These are phyloP conservation scores for Lagocephalus sceleratus DNA, from an alignment of 2,797 vertebrate species.

Conservation along the genomic window DNA sequence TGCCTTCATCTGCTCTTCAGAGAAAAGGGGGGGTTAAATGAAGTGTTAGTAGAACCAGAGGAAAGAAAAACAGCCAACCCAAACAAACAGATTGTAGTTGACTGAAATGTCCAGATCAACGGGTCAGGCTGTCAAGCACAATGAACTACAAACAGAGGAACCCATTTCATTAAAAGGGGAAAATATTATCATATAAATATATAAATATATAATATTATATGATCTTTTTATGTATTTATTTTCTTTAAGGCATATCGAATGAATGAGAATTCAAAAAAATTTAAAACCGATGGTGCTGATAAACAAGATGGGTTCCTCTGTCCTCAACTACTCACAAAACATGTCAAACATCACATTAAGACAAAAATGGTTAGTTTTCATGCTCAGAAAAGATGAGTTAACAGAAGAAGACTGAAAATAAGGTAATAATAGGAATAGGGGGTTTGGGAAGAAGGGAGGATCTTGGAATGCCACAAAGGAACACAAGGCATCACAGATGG, in stretches of 20 bases:
- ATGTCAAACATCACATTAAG: conserved; percentile 40
- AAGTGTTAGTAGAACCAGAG: conserved; percentile 37
- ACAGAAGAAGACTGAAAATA: conserved; percentile 45
- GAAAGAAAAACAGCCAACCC: conserved; percentile 44
- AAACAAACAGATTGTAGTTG: not conserved
- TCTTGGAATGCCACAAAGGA: conserved; percentile 76
- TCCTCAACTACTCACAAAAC: conserved; percentile 28
- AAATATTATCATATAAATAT: not conserved
- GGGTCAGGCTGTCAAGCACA: conserved; percentile 40
- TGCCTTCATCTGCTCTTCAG: conserved; percentile 9
- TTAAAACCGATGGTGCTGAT: not conserved
- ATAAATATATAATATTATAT: too few relatives aligned
- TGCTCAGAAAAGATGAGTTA: conserved; percentile 67
- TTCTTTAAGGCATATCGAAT: not conserved
- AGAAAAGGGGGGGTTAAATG: conserved; percentile 14
- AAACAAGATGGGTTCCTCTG: conserved; percentile 67
- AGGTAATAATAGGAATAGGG: conserved; percentile 44
- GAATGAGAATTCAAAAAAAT: conserved; percentile 11
- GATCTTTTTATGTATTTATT: not conserved
- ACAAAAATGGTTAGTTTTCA: conserved; percentile 66
- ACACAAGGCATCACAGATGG: conserved; percentile 78
- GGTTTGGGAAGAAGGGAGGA: conserved; percentile 38
- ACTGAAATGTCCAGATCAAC: not conserved
- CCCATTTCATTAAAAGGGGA: conserved; percentile 57
- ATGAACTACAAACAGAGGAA: conserved; percentile 54